Evolutionary conservation across 2,113 vertebrate species (phyloP).

Genomic region (Myrmecophaga tridactyla): DNA sequence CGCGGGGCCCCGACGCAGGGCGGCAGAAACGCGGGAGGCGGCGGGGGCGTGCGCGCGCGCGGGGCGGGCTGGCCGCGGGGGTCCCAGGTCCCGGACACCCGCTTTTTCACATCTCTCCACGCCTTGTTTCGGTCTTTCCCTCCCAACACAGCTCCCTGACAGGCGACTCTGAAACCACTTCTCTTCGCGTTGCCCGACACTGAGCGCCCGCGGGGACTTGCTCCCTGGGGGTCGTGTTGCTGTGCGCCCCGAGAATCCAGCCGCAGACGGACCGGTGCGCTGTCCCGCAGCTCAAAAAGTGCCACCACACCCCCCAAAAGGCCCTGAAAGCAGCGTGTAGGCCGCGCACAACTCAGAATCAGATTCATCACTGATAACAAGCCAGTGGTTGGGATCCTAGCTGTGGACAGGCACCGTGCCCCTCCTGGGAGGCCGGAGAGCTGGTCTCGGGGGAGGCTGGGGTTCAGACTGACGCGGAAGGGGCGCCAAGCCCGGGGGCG

Average conservation of each 20-base stretch:
- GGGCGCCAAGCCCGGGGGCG: accelerated
- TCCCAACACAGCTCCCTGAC: not conserved
- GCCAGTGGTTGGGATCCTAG: not conserved
- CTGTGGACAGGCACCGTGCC: not conserved
- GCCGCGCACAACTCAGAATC: not conserved
- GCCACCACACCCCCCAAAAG: too few species aligned
- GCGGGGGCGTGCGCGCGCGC: accelerated
- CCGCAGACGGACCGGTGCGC: not conserved
- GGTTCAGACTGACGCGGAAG: not conserved
- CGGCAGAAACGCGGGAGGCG: not conserved
- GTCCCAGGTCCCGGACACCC: not conserved
- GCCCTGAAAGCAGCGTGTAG: not conserved
- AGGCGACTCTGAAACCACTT: not conserved
- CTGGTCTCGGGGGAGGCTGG: not conserved
- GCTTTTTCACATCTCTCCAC: not conserved
- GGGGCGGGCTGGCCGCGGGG: too few species aligned
- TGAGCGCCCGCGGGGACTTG: accelerated
- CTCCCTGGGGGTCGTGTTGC: too few species aligned
- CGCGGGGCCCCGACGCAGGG: too few species aligned
- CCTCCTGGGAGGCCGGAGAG: not conserved
- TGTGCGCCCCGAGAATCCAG: accelerated
- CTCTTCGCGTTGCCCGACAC: not conserved
- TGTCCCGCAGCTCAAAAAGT: not conserved
- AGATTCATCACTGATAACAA: not conserved
- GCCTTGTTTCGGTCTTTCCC: not conserved